A percentile compares a stretch with the other conserved stretches of the same genome.
Conservation (phyloP, 1,140 invertebrate genomes). For the Drosophila quadrilineata region DNA sequence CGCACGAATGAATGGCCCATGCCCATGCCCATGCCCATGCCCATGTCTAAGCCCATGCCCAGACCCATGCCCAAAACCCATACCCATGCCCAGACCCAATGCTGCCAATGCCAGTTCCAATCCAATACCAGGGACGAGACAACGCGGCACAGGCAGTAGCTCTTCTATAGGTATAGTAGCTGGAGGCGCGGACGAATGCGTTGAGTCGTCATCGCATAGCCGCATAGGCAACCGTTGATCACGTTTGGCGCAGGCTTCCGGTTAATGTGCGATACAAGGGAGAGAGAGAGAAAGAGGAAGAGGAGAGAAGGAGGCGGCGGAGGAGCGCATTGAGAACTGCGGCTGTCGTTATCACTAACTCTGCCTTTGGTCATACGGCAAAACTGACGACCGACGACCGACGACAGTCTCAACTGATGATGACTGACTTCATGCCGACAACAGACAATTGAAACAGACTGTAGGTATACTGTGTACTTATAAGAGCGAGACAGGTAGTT, state of each 20-base stretch:
- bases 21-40: constrained; percentile 22
- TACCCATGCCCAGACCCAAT: constrained; percentile 9
- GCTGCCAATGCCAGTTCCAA: constrained; percentile 18
- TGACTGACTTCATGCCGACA: constrained; percentile 11
- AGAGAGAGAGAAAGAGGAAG: constrained; percentile 47
- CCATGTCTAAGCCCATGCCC: constrained; percentile 21
- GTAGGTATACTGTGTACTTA: no score
- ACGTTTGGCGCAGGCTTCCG: constrained; percentile 81
- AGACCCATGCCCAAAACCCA: constrained; percentile 8
- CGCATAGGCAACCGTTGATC: constrained; percentile 77
- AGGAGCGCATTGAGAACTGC: no score
- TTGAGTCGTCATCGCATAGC: constrained; percentile 40
- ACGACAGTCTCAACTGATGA: no score
- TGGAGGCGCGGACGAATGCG: constrained; percentile 33
- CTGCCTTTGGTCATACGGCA: constrained; percentile 43
- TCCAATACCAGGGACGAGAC: constrained; percentile 36
- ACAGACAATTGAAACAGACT: background rate
- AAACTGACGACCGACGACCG: constrained; percentile 19
- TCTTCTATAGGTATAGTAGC: no score
- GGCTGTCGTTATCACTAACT: constrained; percentile 33
- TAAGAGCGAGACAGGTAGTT: background rate
- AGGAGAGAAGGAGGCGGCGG: no score
- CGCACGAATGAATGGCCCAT: constrained; percentile 72
- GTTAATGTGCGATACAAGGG: constrained; percentile 59
- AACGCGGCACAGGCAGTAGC: no score